phyloP scores from a whole-genome alignment of 2,888 invertebrate species.

The Taenaris catops region DNA sequence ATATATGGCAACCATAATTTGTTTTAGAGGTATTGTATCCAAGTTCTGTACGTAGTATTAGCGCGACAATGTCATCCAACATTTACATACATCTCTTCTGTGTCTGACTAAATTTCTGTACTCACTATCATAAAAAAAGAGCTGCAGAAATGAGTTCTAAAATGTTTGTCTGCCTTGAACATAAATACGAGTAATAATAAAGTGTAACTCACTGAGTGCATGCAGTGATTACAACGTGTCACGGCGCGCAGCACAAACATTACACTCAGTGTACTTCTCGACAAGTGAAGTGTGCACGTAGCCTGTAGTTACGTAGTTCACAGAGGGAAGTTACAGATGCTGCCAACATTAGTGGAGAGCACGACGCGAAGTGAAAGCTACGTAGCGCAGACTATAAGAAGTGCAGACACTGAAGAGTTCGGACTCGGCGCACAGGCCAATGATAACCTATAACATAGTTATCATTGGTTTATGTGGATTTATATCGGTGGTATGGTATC shows the following conservation, averaged over 20 bases:
- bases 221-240: conserved; percentile 76
- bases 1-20: too few relatives aligned
- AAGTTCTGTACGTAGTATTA: too few relatives aligned
- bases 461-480: conserved; percentile 76
- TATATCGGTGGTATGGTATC: conserved; percentile 60
- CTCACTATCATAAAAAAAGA: too few relatives aligned
- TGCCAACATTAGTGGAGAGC: conserved; percentile 69
- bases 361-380: conserved; percentile 75
- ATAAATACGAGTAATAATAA: conserved; percentile 70
- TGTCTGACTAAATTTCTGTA: conserved; percentile 16
- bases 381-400: conserved; percentile 79
- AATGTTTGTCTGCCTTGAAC: conserved; percentile 36
- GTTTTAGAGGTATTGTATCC: conserved; percentile 1
- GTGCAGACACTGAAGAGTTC: conserved; percentile 78
- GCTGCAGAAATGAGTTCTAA: conserved; percentile 6
- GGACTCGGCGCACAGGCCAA: conserved; percentile 79
- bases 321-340: conserved; percentile 71
- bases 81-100: too few relatives aligned
- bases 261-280: conserved; percentile 68
- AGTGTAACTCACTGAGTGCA: conserved; percentile 78
- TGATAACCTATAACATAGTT: conserved; percentile 81
- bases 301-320: conserved; percentile 72
- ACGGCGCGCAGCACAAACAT: conserved; percentile 66
- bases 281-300: conserved; percentile 70
- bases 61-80: too few relatives aligned